phyloP scores from a whole-genome alignment of 1,140 invertebrate genomes.

The Heliconius melpomene region DNA sequence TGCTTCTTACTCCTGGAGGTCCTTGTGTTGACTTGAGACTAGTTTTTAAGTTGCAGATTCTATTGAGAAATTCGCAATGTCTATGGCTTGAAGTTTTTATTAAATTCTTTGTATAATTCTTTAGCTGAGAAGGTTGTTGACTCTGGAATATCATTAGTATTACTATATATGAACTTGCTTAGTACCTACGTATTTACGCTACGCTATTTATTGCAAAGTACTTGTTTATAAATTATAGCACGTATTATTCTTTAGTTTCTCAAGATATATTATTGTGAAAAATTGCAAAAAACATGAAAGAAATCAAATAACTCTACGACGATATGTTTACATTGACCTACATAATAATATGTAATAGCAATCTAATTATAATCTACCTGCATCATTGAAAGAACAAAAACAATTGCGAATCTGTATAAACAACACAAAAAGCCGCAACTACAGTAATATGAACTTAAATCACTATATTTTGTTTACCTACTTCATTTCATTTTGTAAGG shows the following conservation, averaged over 20 bases:
- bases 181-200: neutral
- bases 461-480: neutral
- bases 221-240: neutral
- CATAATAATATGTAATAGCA: slow-evolving; percentile 15
- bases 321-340: slow-evolving; percentile 20
- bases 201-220: neutral
- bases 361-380: slow-evolving; percentile 14
- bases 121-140: neutral
- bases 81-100: neutral
- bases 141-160: neutral
- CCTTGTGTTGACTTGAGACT: slow-evolving; percentile 42
- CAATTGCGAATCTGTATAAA: neutral
- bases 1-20: slow-evolving; percentile 51
- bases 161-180: neutral
- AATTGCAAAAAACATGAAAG: neutral
- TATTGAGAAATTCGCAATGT: neutral
- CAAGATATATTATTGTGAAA: neutral
- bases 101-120: neutral
- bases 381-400: slow-evolving; percentile 10
- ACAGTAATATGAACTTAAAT: neutral
- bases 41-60: slow-evolving; percentile 26
- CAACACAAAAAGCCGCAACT: neutral
- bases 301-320: neutral
- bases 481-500: neutral
- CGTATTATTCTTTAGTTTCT: neutral